Evolutionary conservation across 1,140 invertebrate species (phyloP).

Genomic region (Charaxes varanes): DNA sequence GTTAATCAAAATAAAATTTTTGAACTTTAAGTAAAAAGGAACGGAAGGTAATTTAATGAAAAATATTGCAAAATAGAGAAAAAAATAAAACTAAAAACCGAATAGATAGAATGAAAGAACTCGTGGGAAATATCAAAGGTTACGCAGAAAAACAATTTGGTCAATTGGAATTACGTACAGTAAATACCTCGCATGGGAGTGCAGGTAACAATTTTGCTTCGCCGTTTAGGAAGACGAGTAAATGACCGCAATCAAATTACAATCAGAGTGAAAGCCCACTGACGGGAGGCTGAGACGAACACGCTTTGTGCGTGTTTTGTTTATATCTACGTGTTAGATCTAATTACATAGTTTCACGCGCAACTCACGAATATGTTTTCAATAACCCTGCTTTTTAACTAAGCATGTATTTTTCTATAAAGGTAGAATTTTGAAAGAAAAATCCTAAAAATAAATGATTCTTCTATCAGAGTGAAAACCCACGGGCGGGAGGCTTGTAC

Average conservation of each 20-base stretch:
- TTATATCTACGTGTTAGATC: slow-evolving; percentile 38
- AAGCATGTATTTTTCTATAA: too few species aligned
- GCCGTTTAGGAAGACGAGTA: slow-evolving; percentile 43
- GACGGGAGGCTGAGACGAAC: slow-evolving; percentile 18
- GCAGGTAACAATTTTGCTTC: slow-evolving; percentile 11
- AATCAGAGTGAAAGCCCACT: slow-evolving; percentile 58
- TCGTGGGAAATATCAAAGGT: neutral
- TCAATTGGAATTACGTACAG: neutral
- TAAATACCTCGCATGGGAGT: slow-evolving; percentile 6
- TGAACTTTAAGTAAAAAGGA: too few species aligned
- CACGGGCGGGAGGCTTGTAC: too few species aligned
- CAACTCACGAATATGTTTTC: slow-evolving; percentile 14
- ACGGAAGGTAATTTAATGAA: too few species aligned
- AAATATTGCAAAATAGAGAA: too few species aligned
- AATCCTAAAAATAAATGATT: too few species aligned
- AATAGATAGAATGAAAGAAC: too few species aligned
- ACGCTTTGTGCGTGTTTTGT: slow-evolving; percentile 28
- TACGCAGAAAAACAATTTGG: neutral
- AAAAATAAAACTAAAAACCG: too few species aligned
- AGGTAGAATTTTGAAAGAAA: too few species aligned
- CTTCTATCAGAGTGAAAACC: too few species aligned
- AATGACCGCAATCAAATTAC: slow-evolving; percentile 59
- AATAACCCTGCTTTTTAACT: too few species aligned
- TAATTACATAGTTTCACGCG: slow-evolving; percentile 21
- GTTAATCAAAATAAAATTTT: too few species aligned